Evolutionary conservation across 2,888 invertebrate species (phyloP).

Genomic region (Danaus chrysippus): DNA sequence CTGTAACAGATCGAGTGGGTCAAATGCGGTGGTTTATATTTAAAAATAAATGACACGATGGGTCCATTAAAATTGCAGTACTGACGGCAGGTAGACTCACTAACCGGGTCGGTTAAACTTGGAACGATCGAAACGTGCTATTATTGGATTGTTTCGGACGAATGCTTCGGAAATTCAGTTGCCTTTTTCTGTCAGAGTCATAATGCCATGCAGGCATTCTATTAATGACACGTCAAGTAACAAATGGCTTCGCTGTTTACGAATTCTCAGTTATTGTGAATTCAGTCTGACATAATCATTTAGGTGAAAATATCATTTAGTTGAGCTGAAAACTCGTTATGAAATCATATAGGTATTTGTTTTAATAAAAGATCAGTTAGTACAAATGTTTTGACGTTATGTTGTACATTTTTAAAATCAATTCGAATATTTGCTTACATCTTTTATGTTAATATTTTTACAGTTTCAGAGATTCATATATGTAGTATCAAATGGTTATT

Average conservation of each 20-base stretch:
- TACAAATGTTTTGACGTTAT: too few species aligned
- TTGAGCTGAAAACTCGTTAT: slow-evolving; percentile 20
- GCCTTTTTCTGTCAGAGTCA: slow-evolving; percentile 43
- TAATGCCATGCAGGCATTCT: slow-evolving; percentile 38
- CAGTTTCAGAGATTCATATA: too few species aligned
- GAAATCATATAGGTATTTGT: too few species aligned
- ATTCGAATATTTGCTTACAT: too few species aligned
- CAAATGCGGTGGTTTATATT: slow-evolving; percentile 61
- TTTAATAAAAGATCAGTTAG: too few species aligned
- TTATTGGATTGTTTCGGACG: slow-evolving; percentile 65
- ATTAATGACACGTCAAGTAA: slow-evolving; percentile 46
- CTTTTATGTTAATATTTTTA: too few species aligned
- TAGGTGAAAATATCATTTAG: slow-evolving; percentile 3
- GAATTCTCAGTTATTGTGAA: slow-evolving; percentile 31
- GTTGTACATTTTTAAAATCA: too few species aligned
- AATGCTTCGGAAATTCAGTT: slow-evolving; percentile 54
- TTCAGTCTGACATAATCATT: slow-evolving; percentile 33
- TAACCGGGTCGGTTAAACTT: slow-evolving; percentile 69
- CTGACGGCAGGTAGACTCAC: slow-evolving; percentile 50
- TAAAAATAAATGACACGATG: slow-evolving; percentile 65
- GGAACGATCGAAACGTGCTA: slow-evolving; percentile 70
- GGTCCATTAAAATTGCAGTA: slow-evolving; percentile 69
- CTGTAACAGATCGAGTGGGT: slow-evolving; percentile 59
- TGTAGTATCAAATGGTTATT: too few species aligned
- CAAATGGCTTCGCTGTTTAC: slow-evolving; percentile 41